Percentiles rank a stretch among this genome's conserved stretches.
These are phyloP conservation scores for Heterotilapia buettikoferi DNA, from an alignment of 2,113 vertebrate genomes.

Conservation along the genomic window DNA sequence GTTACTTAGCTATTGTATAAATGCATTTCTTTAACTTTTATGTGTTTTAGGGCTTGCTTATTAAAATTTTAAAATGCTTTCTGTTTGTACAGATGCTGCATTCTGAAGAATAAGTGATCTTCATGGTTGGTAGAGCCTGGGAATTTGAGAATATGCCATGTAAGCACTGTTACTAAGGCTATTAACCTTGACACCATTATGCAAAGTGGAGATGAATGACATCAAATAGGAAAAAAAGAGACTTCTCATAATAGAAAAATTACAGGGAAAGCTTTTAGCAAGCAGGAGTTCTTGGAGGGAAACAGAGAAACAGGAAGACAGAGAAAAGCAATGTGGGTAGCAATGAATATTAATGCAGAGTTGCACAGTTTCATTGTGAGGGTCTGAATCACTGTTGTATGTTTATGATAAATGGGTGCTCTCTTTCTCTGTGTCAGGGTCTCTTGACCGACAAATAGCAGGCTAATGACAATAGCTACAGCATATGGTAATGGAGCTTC, in stretches of 20 bases:
- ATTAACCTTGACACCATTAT: constrained; percentile 55
- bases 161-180: constrained; percentile 20
- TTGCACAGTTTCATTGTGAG: constrained; percentile 34
- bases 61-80: not conserved
- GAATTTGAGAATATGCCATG: constrained; percentile 33
- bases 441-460: constrained; percentile 65
- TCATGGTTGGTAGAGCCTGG: not conserved
- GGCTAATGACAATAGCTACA: constrained; percentile 66
- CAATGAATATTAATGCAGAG: constrained; percentile 57
- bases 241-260: constrained; percentile 1
- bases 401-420: constrained; percentile 64
- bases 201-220: constrained; percentile 31
- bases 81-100: not conserved
- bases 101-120: not conserved
- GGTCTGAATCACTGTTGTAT: constrained; percentile 33
- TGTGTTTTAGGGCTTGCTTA: not conserved
- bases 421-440: constrained; percentile 53
- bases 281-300: not conserved
- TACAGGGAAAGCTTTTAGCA: not conserved
- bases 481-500: constrained; percentile 59
- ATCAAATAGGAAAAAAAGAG: constrained; percentile 1
- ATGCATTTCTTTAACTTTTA: not conserved
- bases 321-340: constrained; percentile 10
- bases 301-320: not conserved
- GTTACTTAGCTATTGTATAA: not conserved